Evolutionary conservation across 92 coral and sea anemone species (phyloP).

Genomic region (Actinostola sp.): DNA sequence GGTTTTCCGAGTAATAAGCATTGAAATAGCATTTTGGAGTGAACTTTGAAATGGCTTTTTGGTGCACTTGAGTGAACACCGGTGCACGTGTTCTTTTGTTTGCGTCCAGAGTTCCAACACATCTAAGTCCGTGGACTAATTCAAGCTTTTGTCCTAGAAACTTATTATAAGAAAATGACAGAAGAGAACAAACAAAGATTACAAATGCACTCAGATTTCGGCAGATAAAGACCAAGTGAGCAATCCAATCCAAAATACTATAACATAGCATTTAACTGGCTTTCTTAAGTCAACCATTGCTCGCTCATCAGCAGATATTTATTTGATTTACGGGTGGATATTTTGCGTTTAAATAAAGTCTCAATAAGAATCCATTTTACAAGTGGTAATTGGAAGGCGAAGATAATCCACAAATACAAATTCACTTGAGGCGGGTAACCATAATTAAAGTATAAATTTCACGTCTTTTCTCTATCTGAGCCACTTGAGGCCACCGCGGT

Average conservation of each 20-base stretch:
- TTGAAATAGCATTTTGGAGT: conserved; percentile 25
- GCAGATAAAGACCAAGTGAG: conserved; percentile 32
- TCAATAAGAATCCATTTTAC: neutral
- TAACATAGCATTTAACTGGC: neutral
- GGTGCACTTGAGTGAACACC: conserved; percentile 35
- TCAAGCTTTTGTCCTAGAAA: conserved; percentile 43
- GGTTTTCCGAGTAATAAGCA: conserved; percentile 1
- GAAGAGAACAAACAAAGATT: conserved; percentile 13
- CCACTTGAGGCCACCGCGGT: neutral
- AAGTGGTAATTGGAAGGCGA: neutral
- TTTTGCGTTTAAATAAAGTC: neutral
- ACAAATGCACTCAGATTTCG: neutral
- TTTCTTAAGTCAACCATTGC: neutral
- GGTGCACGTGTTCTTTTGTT: conserved; percentile 48
- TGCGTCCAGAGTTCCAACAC: conserved; percentile 32
- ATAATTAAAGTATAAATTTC: neutral
- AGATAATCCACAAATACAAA: conserved; percentile 10
- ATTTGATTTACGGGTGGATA: neutral
- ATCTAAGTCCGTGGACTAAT: conserved; percentile 30
- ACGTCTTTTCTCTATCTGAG: neutral
- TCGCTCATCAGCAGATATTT: neutral
- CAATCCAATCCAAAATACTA: neutral
- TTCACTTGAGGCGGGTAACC: neutral
- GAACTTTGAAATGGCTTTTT: conserved; percentile 40
- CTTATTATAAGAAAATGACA: conserved; percentile 22